A percentile compares a stretch with the other conserved stretches of the same genome.
Conservation (phyloP, 2,113 vertebrate genomes). For the Acanthisitta chloris region DNA sequence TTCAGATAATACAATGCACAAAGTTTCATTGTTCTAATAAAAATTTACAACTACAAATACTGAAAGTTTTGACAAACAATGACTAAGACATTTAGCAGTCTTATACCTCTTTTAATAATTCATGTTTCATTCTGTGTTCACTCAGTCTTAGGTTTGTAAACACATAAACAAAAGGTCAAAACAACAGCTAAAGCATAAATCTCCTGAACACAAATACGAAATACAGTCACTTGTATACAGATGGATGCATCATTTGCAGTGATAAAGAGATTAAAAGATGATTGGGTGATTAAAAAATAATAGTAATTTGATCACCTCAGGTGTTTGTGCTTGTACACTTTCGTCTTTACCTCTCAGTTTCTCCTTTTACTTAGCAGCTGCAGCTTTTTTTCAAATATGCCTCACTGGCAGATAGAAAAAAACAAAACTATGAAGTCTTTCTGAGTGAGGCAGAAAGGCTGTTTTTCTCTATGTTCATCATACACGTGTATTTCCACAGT, state of each 20-base stretch:
- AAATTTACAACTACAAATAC: neutral
- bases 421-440: neutral
- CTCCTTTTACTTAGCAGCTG: neutral
- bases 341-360: neutral
- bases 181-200: neutral
- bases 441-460: neutral
- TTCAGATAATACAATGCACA: neutral
- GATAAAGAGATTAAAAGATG: neutral
- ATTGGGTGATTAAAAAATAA: neutral
- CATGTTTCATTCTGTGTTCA: neutral
- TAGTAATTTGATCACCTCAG: neutral
- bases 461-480: neutral
- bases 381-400: neutral
- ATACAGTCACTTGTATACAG: neutral
- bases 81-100: neutral
- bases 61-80: neutral
- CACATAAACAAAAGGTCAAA: neutral
- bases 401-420: neutral
- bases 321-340: neutral
- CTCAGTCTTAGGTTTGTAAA: neutral
- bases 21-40: neutral
- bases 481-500: neutral
- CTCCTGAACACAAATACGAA: neutral
- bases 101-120: neutral
- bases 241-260: neutral